A percentile compares a stretch with the other conserved stretches of the same genome.
Evolutionary conservation across 2,797 vertebrate genomes (phyloP).

Genomic region (Poeciliopsis paucimaculata): DNA sequence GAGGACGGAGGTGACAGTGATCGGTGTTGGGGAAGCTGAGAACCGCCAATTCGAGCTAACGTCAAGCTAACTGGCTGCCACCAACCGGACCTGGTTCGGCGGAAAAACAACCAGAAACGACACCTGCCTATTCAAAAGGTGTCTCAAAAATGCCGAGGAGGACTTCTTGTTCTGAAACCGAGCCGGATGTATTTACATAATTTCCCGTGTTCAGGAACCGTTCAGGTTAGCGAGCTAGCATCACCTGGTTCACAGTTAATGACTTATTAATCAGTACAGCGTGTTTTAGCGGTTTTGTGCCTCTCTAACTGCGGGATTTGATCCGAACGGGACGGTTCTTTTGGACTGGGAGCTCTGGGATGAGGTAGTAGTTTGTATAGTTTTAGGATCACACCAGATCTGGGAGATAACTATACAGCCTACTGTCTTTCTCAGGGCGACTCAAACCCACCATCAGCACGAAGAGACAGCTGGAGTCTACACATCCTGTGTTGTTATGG

Average conservation of each 20-base stretch:
- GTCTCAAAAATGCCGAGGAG: not conserved
- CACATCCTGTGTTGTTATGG: not conserved
- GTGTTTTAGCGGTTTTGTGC: not conserved
- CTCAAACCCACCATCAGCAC: constrained; percentile 1
- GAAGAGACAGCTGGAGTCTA: not conserved
- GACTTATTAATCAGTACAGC: not conserved
- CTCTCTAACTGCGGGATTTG: not conserved
- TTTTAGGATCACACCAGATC: constrained; percentile 99
- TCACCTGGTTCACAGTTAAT: not conserved
- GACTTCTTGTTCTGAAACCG: not conserved
- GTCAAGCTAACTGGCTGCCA: constrained; percentile 54
- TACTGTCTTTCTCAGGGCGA: constrained; percentile 97
- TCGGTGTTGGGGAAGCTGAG: constrained; percentile 21
- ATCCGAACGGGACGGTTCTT: not conserved
- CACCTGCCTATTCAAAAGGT: not conserved
- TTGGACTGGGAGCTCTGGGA: constrained; percentile 77
- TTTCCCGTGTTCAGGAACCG: not conserved
- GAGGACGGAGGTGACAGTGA: constrained; percentile 29
- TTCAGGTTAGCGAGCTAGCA: not conserved
- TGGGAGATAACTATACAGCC: constrained; percentile 99
- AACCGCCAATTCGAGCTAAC: constrained; percentile 71
- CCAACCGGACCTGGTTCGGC: no score
- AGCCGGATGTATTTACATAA: not conserved
- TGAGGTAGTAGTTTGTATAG: constrained; percentile 99
- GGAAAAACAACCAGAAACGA: constrained; percentile 84